Base-by-base conservation (phyloP, 2,888 invertebrate genomes). In the Luffia ferchaultella region DNA sequence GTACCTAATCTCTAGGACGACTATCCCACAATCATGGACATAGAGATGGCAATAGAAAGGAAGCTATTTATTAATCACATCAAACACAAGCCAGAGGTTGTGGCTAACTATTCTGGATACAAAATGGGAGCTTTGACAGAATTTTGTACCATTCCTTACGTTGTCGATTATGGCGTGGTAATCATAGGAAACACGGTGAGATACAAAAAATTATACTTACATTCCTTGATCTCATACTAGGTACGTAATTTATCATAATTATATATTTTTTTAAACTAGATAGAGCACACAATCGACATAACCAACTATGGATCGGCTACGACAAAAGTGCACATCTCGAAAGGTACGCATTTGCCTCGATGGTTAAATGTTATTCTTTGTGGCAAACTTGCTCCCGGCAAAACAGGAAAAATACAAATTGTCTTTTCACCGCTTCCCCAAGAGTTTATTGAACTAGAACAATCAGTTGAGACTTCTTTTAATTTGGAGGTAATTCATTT, bases 1-100 rank as follows among this genome's bases (percentile, higher is more conserved):
- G n/a, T n/a, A n/a, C n/a, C n/a, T n/a, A n/a, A n/a, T n/a, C n/a
- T n/a, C n/a, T n/a, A 85, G 77, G 85, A 87, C 52, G 64, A 59
- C 1, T 77, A 72, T 59, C 89, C 89, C 5, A 76, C 82, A 5
- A 56, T 59, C n/a, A 77, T 85, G 66, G 89, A 89, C 55, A 87
- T 89, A 50, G 86, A 88, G 50, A 71, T 89, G 64, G 86, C 88
- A 1, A 79, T 87, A 54, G 89, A 90, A 65, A 77, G 87, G 57
- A 64, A 75, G 55, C 61, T 87, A 47, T 74, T 85, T 1, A 75
- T 71, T 49, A 67, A 80, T 42, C 74, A 85, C 56, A 69, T 89
- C 15, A 66, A 68, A 53, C 57, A 64, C 1, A 73, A 77, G 49
- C 76, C 79, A 20, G 72, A 77, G 30, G 56, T 83, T 47, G 57